A percentile compares a stretch with the other conserved stretches of the same genome.
Evolutionary conservation across 1,140 invertebrate genomes (phyloP).

Genomic region (Aphidius gifuensis): DNA sequence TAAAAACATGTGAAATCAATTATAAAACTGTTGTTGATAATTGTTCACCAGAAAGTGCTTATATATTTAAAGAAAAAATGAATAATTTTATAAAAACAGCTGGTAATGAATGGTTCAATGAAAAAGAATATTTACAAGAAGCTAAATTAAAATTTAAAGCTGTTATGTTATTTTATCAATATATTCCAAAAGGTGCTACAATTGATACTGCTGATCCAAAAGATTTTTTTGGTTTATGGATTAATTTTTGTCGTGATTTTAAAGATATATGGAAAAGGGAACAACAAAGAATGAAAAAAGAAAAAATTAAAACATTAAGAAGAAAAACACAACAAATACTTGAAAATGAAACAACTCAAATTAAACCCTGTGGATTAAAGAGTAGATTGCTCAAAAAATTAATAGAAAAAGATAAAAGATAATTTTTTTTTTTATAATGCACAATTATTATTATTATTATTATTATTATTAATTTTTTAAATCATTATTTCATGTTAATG

Average conservation of each 20-base stretch:
- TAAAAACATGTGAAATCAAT: conserved; percentile 67
- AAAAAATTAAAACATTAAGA: conserved; percentile 66
- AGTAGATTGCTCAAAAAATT: conserved; percentile 59
- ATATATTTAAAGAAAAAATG: conserved; percentile 90
- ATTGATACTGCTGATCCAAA: conserved; percentile 75
- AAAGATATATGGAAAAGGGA: conserved; percentile 96
- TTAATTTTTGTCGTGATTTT: conserved; percentile 87
- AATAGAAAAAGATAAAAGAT: conserved; percentile 40
- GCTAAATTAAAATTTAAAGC: conserved; percentile 72
- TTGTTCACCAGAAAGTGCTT: conserved; percentile 62
- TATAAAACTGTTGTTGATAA: conserved; percentile 69
- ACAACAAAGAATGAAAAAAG: conserved; percentile 78
- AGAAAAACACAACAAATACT: conserved; percentile 62
- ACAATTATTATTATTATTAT: background rate
- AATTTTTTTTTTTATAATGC: background rate
- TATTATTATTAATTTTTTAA: conserved; percentile 14
- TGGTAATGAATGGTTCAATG: conserved; percentile 62
- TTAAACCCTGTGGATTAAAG: conserved; percentile 63
- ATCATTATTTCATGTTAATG: background rate
- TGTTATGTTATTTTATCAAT: conserved; percentile 85
- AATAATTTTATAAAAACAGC: conserved; percentile 70
- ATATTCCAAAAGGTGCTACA: conserved; percentile 72
- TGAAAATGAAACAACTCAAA: conserved; percentile 56
- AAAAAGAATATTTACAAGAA: conserved; percentile 68
- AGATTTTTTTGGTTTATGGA: conserved; percentile 89